phyloP scores from a whole-genome alignment of 2,888 invertebrate species.

The Gortyna flavago region DNA sequence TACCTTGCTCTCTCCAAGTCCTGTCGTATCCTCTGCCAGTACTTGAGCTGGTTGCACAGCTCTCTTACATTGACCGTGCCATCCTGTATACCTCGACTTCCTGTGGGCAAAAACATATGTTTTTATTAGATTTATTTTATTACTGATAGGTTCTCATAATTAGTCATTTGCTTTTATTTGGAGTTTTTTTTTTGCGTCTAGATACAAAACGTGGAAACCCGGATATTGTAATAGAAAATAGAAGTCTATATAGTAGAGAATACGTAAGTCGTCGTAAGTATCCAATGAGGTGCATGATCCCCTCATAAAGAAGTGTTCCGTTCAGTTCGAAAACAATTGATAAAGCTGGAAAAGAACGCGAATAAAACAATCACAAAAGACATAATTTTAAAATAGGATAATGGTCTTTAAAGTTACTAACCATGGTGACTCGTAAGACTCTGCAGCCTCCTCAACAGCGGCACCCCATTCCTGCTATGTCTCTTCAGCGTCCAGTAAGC shows the following conservation, averaged over 20 bases:
- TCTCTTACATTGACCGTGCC: constrained; percentile 92
- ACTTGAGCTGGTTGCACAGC: constrained; percentile 96
- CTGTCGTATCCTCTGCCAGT: constrained; percentile 98
- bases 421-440: constrained; percentile 80
- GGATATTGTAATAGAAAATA: neutral
- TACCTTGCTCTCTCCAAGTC: constrained; percentile 97
- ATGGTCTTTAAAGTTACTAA: constrained; percentile 33
- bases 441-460: constrained; percentile 93
- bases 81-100: constrained; percentile 90
- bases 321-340: neutral
- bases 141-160: no score
- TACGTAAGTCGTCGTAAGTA: neutral
- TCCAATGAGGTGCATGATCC: neutral
- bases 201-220: neutral
- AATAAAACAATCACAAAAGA: neutral
- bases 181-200: neutral
- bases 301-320: neutral
- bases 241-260: neutral
- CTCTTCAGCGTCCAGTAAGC: constrained; percentile 99
- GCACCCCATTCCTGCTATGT: constrained; percentile 98
- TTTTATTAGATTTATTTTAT: no score
- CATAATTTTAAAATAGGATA: neutral
- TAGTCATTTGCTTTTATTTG: no score
- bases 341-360: neutral
- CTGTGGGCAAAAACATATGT: constrained; percentile 62